phyloP scores from a whole-genome alignment of 2,888 invertebrate species.

The Melinopterus prodromus region DNA sequence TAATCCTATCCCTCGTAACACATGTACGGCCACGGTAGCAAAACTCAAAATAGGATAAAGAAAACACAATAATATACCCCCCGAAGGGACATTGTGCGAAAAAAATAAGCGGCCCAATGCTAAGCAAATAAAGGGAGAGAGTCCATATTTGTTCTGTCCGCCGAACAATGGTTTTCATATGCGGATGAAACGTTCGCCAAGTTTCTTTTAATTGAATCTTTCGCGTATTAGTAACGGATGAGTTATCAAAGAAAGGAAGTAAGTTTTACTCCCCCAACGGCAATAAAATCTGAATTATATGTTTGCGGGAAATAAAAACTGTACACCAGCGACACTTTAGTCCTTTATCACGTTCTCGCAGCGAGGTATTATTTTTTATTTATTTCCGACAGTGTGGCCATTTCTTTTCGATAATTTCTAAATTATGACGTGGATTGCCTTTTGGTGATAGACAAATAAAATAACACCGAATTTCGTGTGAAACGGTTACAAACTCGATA shows the following conservation, averaged over 20 bases:
- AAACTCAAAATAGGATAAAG: slow-evolving; percentile 4
- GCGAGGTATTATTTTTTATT: not conserved
- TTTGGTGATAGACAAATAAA: not conserved
- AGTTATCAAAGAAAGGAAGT: not conserved
- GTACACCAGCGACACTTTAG: not conserved
- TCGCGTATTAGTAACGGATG: not conserved
- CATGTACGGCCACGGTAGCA: slow-evolving; percentile 4
- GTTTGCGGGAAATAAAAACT: not conserved
- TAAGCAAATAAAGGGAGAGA: not conserved
- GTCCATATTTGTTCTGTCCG: not conserved
- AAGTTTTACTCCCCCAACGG: not conserved
- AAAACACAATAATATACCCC: not conserved
- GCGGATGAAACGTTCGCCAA: not conserved
- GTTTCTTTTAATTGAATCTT: slow-evolving; percentile 4
- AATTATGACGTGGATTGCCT: not conserved
- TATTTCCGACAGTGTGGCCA: not conserved
- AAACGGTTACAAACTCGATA: not conserved
- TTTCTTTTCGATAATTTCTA: not conserved
- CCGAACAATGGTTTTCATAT: not conserved
- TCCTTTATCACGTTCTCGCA: not conserved
- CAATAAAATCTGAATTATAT: not conserved
- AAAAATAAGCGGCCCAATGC: slow-evolving; percentile 4
- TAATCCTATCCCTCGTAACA: not conserved
- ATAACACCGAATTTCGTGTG: not conserved
- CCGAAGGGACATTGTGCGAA: slow-evolving; percentile 4